A percentile compares a stretch with the other conserved stretches of the same genome.
Evolutionary conservation across 2,888 invertebrate genomes (phyloP).

Genomic region (Nomada ferruginata): DNA sequence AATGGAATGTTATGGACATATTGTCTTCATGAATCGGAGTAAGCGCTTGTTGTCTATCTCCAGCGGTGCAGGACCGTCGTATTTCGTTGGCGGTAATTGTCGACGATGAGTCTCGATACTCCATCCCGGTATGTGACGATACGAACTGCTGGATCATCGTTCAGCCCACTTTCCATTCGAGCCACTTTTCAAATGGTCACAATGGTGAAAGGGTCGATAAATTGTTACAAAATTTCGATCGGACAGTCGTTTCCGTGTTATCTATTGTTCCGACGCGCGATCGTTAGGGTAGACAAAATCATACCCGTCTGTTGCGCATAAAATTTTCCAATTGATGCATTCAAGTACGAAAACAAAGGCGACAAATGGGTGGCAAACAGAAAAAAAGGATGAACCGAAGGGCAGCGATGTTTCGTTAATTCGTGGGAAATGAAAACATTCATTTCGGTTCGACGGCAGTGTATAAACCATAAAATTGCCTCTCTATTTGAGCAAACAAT

Average conservation of each 20-base stretch:
- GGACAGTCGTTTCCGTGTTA: not conserved
- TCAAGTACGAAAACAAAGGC: not conserved
- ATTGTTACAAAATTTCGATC: constrained; percentile 21
- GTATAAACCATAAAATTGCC: constrained; percentile 59
- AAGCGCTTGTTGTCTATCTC: constrained; percentile 40
- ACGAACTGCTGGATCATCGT: constrained; percentile 29
- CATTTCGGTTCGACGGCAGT: constrained; percentile 2
- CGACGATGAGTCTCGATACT: constrained; percentile 53
- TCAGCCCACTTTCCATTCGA: not conserved
- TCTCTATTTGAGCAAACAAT: constrained; percentile 67
- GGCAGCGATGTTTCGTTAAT: constrained; percentile 30
- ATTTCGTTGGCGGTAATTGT: constrained; percentile 32
- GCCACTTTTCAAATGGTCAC: not conserved
- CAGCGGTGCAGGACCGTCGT: constrained; percentile 29
- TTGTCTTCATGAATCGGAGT: constrained; percentile 7
- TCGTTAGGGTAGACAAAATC: constrained; percentile 1
- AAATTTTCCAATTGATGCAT: constrained; percentile 24
- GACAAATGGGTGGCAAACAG: not conserved
- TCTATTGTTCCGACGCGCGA: not conserved
- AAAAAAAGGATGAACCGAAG: not conserved
- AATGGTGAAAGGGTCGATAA: constrained; percentile 18
- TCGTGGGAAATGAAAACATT: constrained; percentile 44
- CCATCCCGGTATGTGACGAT: constrained; percentile 42
- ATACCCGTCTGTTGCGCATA: constrained; percentile 29
- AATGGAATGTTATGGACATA: constrained; percentile 37